These are phyloP conservation scores for Naja naja DNA, from an alignment of 2,113 vertebrate genomes.

Conservation along the genomic window DNA sequence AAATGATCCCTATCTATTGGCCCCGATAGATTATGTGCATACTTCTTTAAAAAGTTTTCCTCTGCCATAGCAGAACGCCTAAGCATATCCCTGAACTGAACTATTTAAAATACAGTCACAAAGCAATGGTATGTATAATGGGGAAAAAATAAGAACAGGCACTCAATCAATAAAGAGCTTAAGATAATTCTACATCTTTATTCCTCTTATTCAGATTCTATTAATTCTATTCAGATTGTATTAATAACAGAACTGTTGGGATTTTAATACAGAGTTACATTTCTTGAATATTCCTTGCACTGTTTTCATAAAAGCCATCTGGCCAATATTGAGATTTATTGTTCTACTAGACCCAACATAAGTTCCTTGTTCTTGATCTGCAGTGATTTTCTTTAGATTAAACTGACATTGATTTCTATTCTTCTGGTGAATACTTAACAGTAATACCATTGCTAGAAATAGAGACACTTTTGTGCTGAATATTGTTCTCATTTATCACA, in stretches of 20 bases:
- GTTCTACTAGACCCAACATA: not conserved
- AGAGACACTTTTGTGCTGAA: not conserved
- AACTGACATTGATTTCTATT: not conserved
- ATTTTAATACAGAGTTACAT: not conserved
- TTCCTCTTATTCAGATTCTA: not conserved
- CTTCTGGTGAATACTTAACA: not conserved
- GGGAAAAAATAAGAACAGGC: conserved; percentile 7
- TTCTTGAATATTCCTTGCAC: too few relatives aligned
- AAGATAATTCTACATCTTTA: conserved; percentile 19
- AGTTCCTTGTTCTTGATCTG: not conserved
- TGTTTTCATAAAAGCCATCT: not conserved
- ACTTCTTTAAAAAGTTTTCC: too few relatives aligned
- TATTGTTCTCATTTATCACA: not conserved
- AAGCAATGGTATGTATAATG: not conserved
- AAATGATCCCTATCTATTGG: too few relatives aligned
- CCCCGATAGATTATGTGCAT: too few relatives aligned
- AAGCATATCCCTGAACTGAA: conserved; percentile 17
- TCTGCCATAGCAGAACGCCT: too few relatives aligned
- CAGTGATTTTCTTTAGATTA: not conserved
- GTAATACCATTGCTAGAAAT: not conserved
- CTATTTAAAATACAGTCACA: conserved; percentile 41
- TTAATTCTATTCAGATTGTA: too few relatives aligned
- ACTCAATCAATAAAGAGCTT: not conserved
- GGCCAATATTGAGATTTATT: not conserved
- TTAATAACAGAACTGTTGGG: not conserved